phyloP scores from a whole-genome alignment of 2,888 invertebrate genomes.

The Leptinotarsa tumamoca region DNA sequence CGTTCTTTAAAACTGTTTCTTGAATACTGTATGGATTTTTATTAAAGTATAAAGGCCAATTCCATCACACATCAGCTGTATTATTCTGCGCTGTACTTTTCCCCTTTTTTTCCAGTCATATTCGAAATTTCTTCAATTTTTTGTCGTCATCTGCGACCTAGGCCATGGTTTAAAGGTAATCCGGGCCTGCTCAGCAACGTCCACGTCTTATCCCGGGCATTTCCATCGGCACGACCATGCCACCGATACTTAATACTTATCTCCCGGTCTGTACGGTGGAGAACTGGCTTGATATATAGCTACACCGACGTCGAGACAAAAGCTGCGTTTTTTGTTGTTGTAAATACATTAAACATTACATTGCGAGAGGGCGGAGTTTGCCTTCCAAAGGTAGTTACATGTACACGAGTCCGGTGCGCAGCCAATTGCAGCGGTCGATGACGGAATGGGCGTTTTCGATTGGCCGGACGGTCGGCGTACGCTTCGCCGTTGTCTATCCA shows the following conservation, averaged over 20 bases:
- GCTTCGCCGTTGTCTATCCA: constrained; percentile 2
- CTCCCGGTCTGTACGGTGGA: constrained; percentile 36
- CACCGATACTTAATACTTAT: constrained; percentile 33
- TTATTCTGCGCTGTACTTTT: no score
- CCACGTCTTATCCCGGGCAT: constrained; percentile 12
- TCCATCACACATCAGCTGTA: no score
- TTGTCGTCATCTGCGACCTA: no score
- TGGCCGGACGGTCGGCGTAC: constrained; percentile 40
- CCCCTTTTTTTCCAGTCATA: no score
- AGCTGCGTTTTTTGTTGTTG: constrained; percentile 60
- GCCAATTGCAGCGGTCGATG: constrained; percentile 51
- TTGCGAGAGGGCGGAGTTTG: constrained; percentile 58
- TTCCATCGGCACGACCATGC: constrained; percentile 24
- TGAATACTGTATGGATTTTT: no score
- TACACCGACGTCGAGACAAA: constrained; percentile 60
- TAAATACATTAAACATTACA: constrained; percentile 65
- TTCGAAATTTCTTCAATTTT: no score
- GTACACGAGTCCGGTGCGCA: constrained; percentile 48
- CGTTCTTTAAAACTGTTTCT: no score
- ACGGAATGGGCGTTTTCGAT: constrained; percentile 38
- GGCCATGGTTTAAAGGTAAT: no score
- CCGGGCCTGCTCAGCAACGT: background rate
- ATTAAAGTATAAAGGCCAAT: no score
- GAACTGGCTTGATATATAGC: constrained; percentile 58
- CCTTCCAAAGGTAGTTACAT: constrained; percentile 60